These are phyloP conservation scores for Eurois occulta DNA, from an alignment of 2,888 invertebrate genomes.

Conservation along the genomic window DNA sequence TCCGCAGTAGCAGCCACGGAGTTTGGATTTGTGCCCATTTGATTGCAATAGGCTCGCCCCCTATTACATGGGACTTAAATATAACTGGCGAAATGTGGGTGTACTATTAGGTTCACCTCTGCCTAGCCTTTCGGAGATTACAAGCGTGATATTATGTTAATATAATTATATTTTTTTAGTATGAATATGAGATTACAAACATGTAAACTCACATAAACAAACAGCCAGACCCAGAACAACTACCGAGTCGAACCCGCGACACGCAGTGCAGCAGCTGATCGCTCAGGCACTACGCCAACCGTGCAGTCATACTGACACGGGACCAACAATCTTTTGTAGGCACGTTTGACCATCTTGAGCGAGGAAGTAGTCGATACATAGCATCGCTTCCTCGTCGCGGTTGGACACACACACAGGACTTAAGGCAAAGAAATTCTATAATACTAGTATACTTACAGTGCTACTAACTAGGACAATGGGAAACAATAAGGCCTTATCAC, in stretches of 20 bases:
- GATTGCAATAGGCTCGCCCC: not conserved
- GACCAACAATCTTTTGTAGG: not conserved
- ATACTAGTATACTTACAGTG: slow-evolving; percentile 1
- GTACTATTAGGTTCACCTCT: not conserved
- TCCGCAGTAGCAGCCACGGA: not conserved
- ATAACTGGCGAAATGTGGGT: not conserved
- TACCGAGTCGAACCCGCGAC: not conserved
- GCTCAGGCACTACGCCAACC: not conserved
- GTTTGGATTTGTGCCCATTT: not conserved
- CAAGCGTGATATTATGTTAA: not conserved
- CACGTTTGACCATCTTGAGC: not conserved
- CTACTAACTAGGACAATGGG: slow-evolving; percentile 24
- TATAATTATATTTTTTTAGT: no score
- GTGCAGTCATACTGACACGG: not conserved
- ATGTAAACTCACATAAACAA: not conserved
- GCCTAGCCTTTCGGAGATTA: not conserved
- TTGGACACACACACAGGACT: not conserved
- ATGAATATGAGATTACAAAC: not conserved
- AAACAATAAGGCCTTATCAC: slow-evolving; percentile 19
- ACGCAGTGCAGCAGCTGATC: not conserved
- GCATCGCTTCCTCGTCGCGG: not conserved
- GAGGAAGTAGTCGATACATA: not conserved
- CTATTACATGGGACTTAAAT: not conserved
- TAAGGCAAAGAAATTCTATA: slow-evolving; percentile 13
- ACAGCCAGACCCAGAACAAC: not conserved